Evolutionary conservation across 2,888 invertebrate species (phyloP), one percentile per base, ranked within the genome.

Genomic region (Galerucella pusilla): DNA sequence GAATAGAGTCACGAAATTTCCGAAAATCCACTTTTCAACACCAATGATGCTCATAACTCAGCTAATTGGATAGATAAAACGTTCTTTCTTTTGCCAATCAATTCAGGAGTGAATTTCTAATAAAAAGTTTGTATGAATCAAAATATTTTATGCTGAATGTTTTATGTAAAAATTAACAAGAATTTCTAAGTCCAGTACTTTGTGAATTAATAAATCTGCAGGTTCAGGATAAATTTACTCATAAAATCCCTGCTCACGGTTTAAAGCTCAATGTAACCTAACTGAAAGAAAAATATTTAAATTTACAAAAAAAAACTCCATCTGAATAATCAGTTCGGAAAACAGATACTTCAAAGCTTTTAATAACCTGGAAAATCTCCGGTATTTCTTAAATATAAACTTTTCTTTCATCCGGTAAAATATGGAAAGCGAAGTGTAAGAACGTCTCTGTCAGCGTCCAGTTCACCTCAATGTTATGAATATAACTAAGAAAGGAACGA

Each of bases 271-370:
- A 49, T 49, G 49, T 49, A 20, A 9, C 5, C 10, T 10, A 20
- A n/a, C 16, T 10, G 16, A 4, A 57, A 57, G 16, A 0, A 57
- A 57, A 57, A 57, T 57, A 57, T 57, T 57, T 9, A 57, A 57
- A 57, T 57, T 20, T 11, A 57, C 10, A 20, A 57, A 10, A 42
- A 64, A 57, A 12, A 59, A 68, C 42, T 20, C 59, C 16, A 68
- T 68, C 68, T 68, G 2, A 42, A 68, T 68, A 68, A 68, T 68
- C 68, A 25, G 25, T 67, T 67, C 28, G 28, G 35, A 54, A 67
- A 67, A 57, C 52, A 68, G 45, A 20, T n/a, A 54, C 57, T 14
- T 25, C 68, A 68, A 68, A 68, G 59, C 42, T 64, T 46, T 45
- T 10, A 64, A 64, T 35, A 46, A n/a, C 45, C 16, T 1, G n/a